Conservation (phyloP, 2,797 vertebrate genomes). For the Prionace glauca region DNA sequence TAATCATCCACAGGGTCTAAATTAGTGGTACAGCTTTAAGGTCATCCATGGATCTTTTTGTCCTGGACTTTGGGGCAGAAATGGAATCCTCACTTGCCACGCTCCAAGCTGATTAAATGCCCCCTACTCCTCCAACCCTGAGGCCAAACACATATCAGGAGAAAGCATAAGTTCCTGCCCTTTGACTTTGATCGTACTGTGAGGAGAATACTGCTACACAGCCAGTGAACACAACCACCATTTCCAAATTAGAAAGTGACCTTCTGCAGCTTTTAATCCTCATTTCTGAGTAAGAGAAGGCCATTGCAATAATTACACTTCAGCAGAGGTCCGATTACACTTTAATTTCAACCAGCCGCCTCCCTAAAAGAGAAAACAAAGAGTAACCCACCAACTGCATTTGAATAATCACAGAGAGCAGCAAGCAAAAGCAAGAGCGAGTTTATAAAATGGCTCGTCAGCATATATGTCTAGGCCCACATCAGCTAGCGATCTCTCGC, state of each 20-base stretch:
- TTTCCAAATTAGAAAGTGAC: not conserved
- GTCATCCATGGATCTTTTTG: not conserved
- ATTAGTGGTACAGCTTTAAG: not conserved
- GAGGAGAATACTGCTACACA: too few relatives aligned
- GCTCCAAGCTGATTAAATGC: not conserved
- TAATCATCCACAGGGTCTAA: not conserved
- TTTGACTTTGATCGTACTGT: not conserved
- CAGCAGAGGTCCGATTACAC: not conserved
- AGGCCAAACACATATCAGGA: not conserved
- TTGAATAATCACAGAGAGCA: constrained; percentile 1
- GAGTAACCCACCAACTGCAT: not conserved
- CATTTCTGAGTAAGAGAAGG: not conserved
- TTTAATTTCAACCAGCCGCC: not conserved
- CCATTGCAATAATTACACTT: not conserved
- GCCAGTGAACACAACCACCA: not conserved
- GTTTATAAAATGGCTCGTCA: not conserved
- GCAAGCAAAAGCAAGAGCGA: not conserved
- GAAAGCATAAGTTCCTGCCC: not conserved
- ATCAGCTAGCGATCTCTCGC: not conserved
- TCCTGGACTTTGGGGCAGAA: not conserved
- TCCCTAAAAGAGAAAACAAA: not conserved
- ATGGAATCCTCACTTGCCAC: not conserved
- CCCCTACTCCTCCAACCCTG: not conserved
- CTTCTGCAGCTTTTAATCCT: not conserved
- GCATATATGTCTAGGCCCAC: not conserved